Percentiles rank a stretch among this genome's conserved stretches.
Evolutionary conservation across 2,888 invertebrate species (phyloP).

Genomic region (Hydroisotoma schaefferi): DNA sequence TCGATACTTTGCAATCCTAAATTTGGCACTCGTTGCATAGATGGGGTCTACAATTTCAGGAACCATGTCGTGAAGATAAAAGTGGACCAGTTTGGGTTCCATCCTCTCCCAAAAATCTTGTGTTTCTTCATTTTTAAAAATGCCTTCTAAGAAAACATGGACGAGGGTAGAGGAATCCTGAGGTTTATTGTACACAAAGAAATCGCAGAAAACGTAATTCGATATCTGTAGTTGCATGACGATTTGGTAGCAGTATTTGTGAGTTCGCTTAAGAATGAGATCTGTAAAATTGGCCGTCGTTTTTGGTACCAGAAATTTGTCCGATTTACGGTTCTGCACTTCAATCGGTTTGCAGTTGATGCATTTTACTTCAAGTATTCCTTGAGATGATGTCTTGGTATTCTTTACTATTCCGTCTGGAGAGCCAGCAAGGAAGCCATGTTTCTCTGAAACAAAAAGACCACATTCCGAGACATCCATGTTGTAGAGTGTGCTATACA

Average conservation of each 20-base stretch:
- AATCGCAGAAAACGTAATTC: conserved; percentile 16
- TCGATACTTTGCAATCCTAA: neutral
- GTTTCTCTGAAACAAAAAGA: conserved; percentile 18
- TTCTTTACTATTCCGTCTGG: conserved; percentile 23
- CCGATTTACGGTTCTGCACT: neutral
- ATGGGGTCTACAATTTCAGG: conserved; percentile 2
- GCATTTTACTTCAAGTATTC: conserved; percentile 24
- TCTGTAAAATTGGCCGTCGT: neutral
- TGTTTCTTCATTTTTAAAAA: too few relatives aligned
- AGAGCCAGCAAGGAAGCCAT: conserved; percentile 32
- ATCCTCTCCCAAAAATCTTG: too few relatives aligned
- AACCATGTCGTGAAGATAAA: neutral
- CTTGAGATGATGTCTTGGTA: conserved; percentile 4
- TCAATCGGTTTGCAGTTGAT: neutral
- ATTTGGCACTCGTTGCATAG: neutral
- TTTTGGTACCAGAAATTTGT: neutral
- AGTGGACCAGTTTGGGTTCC: neutral
- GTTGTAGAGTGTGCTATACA: conserved; percentile 12
- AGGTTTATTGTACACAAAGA: conserved; percentile 11
- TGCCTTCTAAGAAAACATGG: neutral
- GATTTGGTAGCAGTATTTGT: conserved; percentile 20
- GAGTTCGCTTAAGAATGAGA: neutral
- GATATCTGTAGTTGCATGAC: conserved; percentile 20
- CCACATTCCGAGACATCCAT: conserved; percentile 22
- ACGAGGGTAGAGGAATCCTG: neutral